These are phyloP conservation scores for Nemapogon koenigi DNA, from an alignment of 2,888 invertebrate species.

Conservation along the genomic window DNA sequence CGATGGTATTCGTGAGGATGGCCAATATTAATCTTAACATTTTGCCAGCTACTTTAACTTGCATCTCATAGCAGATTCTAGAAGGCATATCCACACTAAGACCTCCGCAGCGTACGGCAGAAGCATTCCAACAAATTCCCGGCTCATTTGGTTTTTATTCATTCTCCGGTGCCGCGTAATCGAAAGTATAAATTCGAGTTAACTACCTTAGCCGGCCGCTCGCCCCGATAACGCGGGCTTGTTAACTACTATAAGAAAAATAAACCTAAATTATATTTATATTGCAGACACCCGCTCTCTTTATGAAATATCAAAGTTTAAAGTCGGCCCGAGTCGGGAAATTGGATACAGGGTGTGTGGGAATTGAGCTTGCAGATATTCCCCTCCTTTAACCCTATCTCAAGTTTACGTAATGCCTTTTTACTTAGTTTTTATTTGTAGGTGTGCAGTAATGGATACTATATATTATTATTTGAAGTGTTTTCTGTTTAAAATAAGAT, in stretches of 20 bases:
- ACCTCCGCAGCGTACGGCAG: conserved; percentile 24
- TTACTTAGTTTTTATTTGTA: no score
- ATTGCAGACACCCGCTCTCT: conserved; percentile 17
- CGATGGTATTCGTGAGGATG: no score
- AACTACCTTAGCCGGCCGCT: conserved; percentile 40
- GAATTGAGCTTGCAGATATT: conserved; percentile 2
- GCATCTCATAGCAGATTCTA: neutral
- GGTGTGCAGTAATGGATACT: no score
- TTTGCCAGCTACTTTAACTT: no score
- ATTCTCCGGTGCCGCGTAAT: conserved; percentile 47
- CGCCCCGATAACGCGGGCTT: conserved; percentile 48
- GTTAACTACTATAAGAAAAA: conserved; percentile 57
- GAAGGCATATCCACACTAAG: conserved; percentile 24
- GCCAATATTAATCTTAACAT: no score
- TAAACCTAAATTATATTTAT: conserved; percentile 51
- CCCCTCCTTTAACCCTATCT: neutral
- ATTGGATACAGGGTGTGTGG: conserved; percentile 12
- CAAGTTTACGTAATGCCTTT: no score
- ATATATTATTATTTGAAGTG: no score
- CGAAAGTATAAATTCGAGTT: conserved; percentile 62
- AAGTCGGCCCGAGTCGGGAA: conserved; percentile 18
- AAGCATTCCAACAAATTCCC: conserved; percentile 56
- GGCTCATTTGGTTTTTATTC: conserved; percentile 64
- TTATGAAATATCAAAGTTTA: conserved; percentile 50
- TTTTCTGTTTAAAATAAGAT: no score